Base-by-base conservation (phyloP, 2,888 invertebrate species). In the Agrochola lychnidis region DNA sequence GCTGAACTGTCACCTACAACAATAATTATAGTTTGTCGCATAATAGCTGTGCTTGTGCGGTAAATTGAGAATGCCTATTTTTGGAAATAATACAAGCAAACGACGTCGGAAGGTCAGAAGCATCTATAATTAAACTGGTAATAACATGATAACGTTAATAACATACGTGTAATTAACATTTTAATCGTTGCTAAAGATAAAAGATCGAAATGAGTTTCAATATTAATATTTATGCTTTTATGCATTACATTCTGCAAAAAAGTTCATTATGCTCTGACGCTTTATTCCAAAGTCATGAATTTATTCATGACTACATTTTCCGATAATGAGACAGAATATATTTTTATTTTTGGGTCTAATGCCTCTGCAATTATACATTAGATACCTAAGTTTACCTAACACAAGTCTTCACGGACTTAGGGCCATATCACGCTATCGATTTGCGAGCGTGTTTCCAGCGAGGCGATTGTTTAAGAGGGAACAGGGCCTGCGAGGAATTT, bases 91-190 rank as follows among this genome's bases (percentile, higher is more conserved):
- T 72, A 69, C 53, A 61, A 63, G 63, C 40, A 42, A 63, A 73
- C 56, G 7, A 57, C 16, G 10, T 66, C 16, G n/a, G 63, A 59
- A 73, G 64, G 70, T 78, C 73, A 76, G 48, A 72, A 73, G 56
- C 53, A 22, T 73, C 40, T 77, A 71, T 73, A 74, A 73, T 79
- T 64, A 25, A 62, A 76, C 53, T 63, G 53, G 57, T 63, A 70
- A 59, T 79, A 70, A 59, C 51, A 57, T 45, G 74, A 84, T 71
- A 80, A 73, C 36, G 22, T 48, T 79, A 70, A 79, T 56, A 68
- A 45, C 70, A 51, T 19, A 59, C 66, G 36, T 61, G 59, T 70
- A 68, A 68, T 69, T 82, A 74, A 68, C 63, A 80, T 80, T 63
- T 70, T 56, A 84, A 70, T 79, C 19, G 51, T 63, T 57, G 25